phyloP scores from a whole-genome alignment of 2,113 vertebrate species.

The Macrotis lagotis region DNA sequence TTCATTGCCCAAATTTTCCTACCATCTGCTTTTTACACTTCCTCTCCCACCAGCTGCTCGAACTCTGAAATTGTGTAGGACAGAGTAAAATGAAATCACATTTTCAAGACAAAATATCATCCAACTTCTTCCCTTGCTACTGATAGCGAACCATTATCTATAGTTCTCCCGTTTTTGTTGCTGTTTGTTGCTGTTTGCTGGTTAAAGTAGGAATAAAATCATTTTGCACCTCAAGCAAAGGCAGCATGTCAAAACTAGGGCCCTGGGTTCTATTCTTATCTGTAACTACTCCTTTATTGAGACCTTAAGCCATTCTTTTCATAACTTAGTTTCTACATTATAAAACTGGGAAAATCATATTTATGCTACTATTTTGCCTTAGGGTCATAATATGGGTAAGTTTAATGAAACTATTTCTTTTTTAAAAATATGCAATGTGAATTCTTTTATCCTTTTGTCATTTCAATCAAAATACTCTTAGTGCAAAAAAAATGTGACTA shows the following conservation, averaged over 20 bases:
- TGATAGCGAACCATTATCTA: constrained; percentile 21
- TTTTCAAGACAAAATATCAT: constrained; percentile 36
- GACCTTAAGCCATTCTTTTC: constrained; percentile 47
- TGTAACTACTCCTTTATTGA: constrained; percentile 41
- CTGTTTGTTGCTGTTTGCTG: neutral
- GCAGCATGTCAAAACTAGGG: neutral
- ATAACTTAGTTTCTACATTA: constrained; percentile 21
- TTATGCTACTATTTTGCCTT: constrained; percentile 27
- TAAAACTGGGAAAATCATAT: constrained; percentile 23
- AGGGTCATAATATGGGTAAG: neutral
- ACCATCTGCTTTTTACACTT: constrained; percentile 41
- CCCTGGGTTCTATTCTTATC: constrained; percentile 42
- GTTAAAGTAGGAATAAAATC: constrained; percentile 47
- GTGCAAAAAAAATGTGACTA: constrained; percentile 42
- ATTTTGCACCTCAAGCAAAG: constrained; percentile 18
- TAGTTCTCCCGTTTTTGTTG: constrained; percentile 9
- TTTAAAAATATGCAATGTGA: constrained; percentile 18
- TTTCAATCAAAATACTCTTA: constrained; percentile 35
- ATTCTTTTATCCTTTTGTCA: neutral
- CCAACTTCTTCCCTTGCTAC: constrained; percentile 23
- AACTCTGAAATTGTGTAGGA: constrained; percentile 41
- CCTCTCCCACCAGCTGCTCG: constrained; percentile 18
- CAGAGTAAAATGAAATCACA: constrained; percentile 53
- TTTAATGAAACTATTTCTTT: constrained; percentile 28
- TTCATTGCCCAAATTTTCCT: neutral